These are phyloP conservation scores for Triplophysa rosa DNA, from an alignment of 2,113 vertebrate species.

Conservation along the genomic window DNA sequence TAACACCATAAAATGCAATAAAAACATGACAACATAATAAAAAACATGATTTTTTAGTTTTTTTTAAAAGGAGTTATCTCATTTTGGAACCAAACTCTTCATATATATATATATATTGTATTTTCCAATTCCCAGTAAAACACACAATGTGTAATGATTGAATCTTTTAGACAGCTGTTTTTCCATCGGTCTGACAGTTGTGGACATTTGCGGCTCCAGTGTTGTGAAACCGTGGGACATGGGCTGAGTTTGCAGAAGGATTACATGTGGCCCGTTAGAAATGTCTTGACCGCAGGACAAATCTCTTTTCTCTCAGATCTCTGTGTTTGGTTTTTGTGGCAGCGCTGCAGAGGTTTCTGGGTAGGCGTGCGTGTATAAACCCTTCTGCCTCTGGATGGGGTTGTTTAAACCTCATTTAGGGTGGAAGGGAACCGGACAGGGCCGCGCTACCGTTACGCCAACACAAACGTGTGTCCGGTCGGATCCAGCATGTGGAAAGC, in stretches of 20 bases:
- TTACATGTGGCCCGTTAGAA: not conserved
- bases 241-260: not conserved
- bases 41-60: no score
- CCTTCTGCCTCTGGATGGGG: constrained; percentile 13
- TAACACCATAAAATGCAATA: no score
- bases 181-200: no score
- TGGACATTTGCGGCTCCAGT: no score
- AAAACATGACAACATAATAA: no score
- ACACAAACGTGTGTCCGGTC: not conserved
- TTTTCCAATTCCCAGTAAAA: no score
- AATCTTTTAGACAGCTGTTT: no score
- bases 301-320: not conserved
- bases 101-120: no score
- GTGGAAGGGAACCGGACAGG: constrained; percentile 1
- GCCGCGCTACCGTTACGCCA: not conserved
- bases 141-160: no score
- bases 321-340: constrained; percentile 25
- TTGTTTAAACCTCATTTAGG: constrained; percentile 5
- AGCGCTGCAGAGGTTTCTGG: constrained; percentile 17
- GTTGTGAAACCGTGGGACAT: no score
- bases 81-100: no score
- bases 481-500: not conserved
- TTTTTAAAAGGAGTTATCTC: no score
- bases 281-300: constrained; percentile 8
- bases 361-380: not conserved